Percentiles rank a stretch among this genome's conserved stretches.
phyloP scores from a whole-genome alignment of 2,888 invertebrate species.

The Rotaria magnacalcarata region DNA sequence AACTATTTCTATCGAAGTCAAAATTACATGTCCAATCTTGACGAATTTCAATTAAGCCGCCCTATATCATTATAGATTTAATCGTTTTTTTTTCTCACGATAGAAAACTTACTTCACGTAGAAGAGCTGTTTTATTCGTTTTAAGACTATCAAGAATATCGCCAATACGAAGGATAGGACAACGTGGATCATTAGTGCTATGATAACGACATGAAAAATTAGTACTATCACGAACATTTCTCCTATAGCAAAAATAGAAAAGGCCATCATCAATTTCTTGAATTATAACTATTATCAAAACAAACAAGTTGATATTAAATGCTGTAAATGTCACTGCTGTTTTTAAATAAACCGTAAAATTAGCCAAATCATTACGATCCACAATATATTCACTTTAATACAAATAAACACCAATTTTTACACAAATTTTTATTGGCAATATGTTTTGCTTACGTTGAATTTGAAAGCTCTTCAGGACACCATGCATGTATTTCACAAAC shows the following conservation, averaged over 20 bases:
- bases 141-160: constrained; percentile 37
- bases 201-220: background rate
- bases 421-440: no score
- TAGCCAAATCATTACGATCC: background rate
- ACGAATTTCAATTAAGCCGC: constrained; percentile 61
- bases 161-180: constrained; percentile 42
- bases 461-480: constrained; percentile 25
- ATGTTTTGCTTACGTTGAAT: background rate
- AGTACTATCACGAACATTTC: background rate
- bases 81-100: background rate
- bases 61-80: constrained; percentile 45
- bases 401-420: background rate
- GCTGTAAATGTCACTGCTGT: background rate
- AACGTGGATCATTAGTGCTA: constrained; percentile 11
- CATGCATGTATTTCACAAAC: background rate
- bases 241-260: background rate
- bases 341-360: constrained; percentile 11
- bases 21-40: constrained; percentile 63
- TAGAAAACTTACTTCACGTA: background rate
- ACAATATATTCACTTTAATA: background rate
- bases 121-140: background rate
- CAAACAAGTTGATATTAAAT: background rate
- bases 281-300: background rate
- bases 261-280: background rate
- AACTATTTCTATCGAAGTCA: constrained; percentile 58